Conservation (phyloP, 2,113 vertebrate genomes). For the Zosterops pallidus region DNA sequence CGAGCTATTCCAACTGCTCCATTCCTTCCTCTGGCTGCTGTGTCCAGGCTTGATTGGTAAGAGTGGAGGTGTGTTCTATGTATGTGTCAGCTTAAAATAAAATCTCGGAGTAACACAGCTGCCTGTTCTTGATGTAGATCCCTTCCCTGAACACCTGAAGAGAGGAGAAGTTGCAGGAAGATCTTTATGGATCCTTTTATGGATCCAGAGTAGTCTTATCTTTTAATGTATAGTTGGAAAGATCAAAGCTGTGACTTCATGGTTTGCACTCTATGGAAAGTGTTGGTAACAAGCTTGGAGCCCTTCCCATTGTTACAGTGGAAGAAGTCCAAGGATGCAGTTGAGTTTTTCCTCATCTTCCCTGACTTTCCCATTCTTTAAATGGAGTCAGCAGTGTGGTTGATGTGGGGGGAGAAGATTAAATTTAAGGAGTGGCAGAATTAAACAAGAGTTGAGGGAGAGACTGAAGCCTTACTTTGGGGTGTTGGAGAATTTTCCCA, state of each 20-base stretch:
- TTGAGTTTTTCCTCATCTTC: neutral
- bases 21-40: too few species aligned
- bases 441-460: neutral
- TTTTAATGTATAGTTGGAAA: neutral
- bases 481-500: conserved; percentile 1
- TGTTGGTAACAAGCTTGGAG: neutral
- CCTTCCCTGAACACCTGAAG: neutral
- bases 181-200: neutral
- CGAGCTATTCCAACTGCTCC: too few species aligned
- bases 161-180: neutral
- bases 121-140: neutral
- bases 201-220: neutral
- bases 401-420: neutral
- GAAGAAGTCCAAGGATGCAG: neutral
- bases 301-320: neutral
- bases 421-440: neutral
- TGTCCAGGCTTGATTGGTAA: too few species aligned
- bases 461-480: neutral
- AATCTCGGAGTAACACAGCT: neutral
- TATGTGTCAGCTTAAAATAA: neutral
- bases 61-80: too few species aligned
- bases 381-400: neutral
- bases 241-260: neutral
- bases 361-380: neutral
- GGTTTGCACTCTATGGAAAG: neutral